Percentiles rank a stretch among this genome's conserved stretches.
phyloP scores from a whole-genome alignment of 2,113 vertebrate species.

The Chaetodon auriga region DNA sequence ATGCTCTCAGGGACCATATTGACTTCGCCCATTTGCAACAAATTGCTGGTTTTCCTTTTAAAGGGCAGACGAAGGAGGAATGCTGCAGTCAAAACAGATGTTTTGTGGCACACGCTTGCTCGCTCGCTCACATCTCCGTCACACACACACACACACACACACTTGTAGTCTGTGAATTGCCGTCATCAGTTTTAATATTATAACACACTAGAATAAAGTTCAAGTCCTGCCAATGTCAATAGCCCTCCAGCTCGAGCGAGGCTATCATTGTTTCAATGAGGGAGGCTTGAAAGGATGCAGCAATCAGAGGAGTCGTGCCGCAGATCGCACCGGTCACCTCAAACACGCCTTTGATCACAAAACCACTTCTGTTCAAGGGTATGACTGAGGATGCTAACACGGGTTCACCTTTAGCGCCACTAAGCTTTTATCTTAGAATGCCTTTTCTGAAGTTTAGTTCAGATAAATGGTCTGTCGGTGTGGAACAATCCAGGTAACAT shows the following conservation, averaged over 20 bases:
- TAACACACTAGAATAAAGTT: conserved; percentile 30
- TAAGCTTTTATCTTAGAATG: neutral
- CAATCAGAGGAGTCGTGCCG: conserved; percentile 61
- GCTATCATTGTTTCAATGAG: conserved; percentile 45
- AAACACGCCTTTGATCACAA: conserved; percentile 50
- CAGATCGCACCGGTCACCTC: conserved; percentile 18
- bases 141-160: neutral
- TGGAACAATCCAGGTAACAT: neutral
- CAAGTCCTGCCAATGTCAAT: conserved; percentile 71
- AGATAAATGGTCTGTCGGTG: neutral
- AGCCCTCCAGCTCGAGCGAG: conserved; percentile 35
- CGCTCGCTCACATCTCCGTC: neutral
- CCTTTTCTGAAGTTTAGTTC: neutral
- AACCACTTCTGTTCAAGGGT: conserved; percentile 17
- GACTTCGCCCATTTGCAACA: conserved; percentile 68
- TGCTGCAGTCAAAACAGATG: conserved; percentile 67
- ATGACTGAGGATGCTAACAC: no score
- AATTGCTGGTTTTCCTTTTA: conserved; percentile 58
- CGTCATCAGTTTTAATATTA: conserved; percentile 47
- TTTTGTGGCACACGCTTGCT: conserved; percentile 29
- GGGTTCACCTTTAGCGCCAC: neutral
- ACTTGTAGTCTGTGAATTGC: conserved; percentile 16
- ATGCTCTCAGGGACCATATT: conserved; percentile 42
- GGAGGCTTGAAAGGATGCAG: conserved; percentile 39
- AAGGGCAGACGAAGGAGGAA: conserved; percentile 64